phyloP scores from a whole-genome alignment of 2,888 invertebrate species.

The Esperia sulphurella region DNA sequence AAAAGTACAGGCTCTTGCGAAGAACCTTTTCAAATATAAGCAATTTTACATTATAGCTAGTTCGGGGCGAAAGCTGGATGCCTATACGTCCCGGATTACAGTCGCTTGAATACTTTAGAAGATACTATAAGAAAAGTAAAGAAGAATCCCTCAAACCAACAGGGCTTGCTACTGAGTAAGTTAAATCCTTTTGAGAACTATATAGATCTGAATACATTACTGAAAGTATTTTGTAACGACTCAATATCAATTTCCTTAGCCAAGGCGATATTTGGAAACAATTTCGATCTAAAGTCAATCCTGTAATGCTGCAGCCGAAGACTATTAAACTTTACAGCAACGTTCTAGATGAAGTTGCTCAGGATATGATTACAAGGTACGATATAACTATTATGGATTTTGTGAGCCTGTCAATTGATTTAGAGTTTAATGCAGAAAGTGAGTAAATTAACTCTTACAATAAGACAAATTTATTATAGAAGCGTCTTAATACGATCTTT shows the following conservation, averaged over 20 bases:
- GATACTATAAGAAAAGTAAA: slow-evolving; percentile 16
- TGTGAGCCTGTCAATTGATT: too few relatives aligned
- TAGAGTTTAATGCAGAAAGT: too few relatives aligned
- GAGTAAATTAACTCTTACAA: too few relatives aligned
- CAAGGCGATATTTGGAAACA: slow-evolving; percentile 88
- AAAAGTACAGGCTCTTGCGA: too few relatives aligned
- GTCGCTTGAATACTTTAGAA: slow-evolving; percentile 24
- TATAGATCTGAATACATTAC: too few relatives aligned
- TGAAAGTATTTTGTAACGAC: neutral
- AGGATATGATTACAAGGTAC: slow-evolving; percentile 82
- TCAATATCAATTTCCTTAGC: slow-evolving; percentile 53
- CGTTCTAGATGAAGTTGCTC: slow-evolving; percentile 82
- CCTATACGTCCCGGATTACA: slow-evolving; percentile 25
- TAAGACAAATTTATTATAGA: too few relatives aligned
- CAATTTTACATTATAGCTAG: slow-evolving; percentile 17
- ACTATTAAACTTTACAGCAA: slow-evolving; percentile 83
- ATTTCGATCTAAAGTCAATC: slow-evolving; percentile 86
- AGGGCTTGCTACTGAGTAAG: slow-evolving; percentile 37
- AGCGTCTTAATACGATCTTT: too few relatives aligned
- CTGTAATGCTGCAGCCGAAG: slow-evolving; percentile 86
- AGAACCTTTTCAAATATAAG: too few relatives aligned
- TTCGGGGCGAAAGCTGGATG: slow-evolving; percentile 21
- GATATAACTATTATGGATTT: neutral
- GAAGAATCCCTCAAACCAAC: slow-evolving; percentile 19
- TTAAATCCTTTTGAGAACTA: neutral